phyloP scores from a whole-genome alignment of 2,888 invertebrate genomes.

The Leucophenga maculata region DNA sequence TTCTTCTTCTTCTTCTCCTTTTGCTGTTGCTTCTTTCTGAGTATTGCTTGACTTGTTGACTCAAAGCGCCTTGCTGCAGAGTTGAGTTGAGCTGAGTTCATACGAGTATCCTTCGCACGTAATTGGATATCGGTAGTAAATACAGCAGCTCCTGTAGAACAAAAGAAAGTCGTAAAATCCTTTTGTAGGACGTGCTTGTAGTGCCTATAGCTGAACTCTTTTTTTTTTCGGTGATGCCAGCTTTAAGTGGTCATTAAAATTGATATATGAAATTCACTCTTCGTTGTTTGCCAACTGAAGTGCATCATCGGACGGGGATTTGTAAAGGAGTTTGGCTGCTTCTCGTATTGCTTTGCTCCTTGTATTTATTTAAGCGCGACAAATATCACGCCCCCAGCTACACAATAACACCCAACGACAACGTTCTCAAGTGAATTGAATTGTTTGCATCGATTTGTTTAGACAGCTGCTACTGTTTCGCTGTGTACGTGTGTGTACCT shows the following conservation, averaged over 20 bases:
- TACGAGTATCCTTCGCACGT: constrained; percentile 19
- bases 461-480: constrained; percentile 49
- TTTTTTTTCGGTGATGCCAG: background rate
- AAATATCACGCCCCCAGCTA: background rate
- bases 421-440: constrained; percentile 40
- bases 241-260: constrained; percentile 5
- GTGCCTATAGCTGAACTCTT: background rate
- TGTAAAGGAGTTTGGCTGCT: background rate
- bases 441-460: constrained; percentile 47
- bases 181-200: background rate
- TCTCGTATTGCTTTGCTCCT: background rate
- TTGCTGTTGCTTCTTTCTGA: background rate
- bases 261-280: background rate
- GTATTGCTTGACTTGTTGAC: background rate
- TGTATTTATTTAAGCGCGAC: background rate
- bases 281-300: constrained; percentile 8
- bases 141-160: background rate
- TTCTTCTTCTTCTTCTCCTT: background rate
- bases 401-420: constrained; percentile 12
- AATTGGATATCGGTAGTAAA: constrained; percentile 21
- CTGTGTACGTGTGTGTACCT: background rate
- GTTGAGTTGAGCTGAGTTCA: constrained; percentile 10
- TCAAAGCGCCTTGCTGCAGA: constrained; percentile 1
- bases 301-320: background rate
- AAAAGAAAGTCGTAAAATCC: constrained; percentile 7